Percentiles rank a stretch among this genome's conserved stretches.
These are phyloP conservation scores for Rhodinocichla rosea DNA, from an alignment of 2,113 vertebrate species.

Conservation along the genomic window DNA sequence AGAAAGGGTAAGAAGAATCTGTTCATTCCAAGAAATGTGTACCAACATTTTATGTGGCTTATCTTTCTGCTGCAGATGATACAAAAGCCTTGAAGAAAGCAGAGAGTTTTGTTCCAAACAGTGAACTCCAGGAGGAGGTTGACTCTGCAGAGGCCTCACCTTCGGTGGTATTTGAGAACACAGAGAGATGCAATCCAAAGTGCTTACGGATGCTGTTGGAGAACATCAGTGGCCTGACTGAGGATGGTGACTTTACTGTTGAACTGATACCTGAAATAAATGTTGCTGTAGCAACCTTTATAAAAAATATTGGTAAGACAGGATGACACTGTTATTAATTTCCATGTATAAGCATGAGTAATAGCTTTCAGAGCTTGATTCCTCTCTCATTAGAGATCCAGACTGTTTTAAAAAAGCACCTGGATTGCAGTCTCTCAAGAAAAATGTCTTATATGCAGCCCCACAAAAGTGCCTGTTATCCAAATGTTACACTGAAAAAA, in stretches of 20 bases:
- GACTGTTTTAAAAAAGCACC: background rate
- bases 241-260: constrained; percentile 61
- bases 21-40: background rate
- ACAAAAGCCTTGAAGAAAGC: background rate
- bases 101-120: background rate
- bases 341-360: background rate
- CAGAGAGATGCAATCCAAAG: background rate
- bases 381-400: background rate
- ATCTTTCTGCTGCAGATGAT: constrained; percentile 21
- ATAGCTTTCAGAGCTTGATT: background rate
- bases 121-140: background rate
- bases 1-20: background rate
- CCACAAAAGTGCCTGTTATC: background rate
- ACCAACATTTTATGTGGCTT: background rate
- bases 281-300: constrained; percentile 77
- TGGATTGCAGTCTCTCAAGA: background rate
- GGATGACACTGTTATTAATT: background rate
- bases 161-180: constrained; percentile 77
- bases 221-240: constrained; percentile 53
- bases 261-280: constrained; percentile 77
- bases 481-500: background rate
- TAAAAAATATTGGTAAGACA: constrained; percentile 70
- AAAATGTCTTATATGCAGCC: background rate
- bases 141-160: background rate
- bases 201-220: constrained; percentile 77